A percentile compares a stretch with the other conserved stretches of the same genome.
Evolutionary conservation across 2,888 invertebrate genomes (phyloP).

Genomic region (Apeira syringaria): DNA sequence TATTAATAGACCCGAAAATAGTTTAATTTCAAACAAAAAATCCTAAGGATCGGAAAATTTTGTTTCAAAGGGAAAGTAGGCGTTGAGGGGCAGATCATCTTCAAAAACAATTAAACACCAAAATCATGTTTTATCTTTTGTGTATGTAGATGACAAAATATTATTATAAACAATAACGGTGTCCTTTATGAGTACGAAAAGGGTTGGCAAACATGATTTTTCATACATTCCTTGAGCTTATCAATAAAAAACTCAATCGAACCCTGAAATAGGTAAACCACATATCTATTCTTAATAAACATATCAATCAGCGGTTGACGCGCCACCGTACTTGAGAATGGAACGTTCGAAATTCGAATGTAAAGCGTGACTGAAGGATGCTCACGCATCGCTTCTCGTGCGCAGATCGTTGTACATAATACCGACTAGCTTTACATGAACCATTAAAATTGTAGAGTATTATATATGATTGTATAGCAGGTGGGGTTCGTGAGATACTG

Average conservation of each 20-base stretch:
- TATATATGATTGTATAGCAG: constrained; percentile 19
- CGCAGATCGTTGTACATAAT: constrained; percentile 40
- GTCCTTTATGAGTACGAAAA: too few species aligned
- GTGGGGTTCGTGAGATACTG: constrained; percentile 31
- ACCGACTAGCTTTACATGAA: constrained; percentile 31
- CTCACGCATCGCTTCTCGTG: constrained; percentile 56
- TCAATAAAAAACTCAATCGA: constrained; percentile 8
- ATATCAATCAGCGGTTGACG: constrained; percentile 55
- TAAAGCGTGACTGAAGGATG: constrained; percentile 55
- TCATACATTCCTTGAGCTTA: constrained; percentile 1
- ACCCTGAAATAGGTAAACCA: constrained; percentile 16
- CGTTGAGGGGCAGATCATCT: too few species aligned
- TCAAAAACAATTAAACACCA: too few species aligned
- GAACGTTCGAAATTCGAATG: constrained; percentile 45
- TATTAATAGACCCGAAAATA: too few species aligned
- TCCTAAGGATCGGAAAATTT: too few species aligned
- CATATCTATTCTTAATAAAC: constrained; percentile 37
- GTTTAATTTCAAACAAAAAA: too few species aligned
- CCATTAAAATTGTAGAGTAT: constrained; percentile 16
- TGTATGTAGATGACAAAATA: too few species aligned
- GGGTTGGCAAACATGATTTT: too few species aligned
- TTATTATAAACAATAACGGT: too few species aligned
- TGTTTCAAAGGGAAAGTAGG: too few species aligned
- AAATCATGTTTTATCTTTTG: too few species aligned
- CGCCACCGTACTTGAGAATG: constrained; percentile 40